These are phyloP conservation scores for Apteryx mantelli DNA, from an alignment of 2,113 vertebrate genomes.

Conservation along the genomic window DNA sequence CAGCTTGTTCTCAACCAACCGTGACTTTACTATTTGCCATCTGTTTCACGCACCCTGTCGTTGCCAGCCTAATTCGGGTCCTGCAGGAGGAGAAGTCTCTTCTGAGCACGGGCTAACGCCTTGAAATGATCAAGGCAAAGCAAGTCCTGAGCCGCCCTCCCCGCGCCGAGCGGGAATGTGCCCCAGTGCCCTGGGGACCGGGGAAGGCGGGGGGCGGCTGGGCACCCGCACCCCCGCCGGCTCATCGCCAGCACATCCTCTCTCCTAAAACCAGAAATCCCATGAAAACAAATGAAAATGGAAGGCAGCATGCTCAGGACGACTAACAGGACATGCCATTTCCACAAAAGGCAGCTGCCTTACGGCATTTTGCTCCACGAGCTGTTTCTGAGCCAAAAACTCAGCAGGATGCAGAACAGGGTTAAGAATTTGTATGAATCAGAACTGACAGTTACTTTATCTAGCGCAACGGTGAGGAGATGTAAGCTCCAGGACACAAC, in stretches of 20 bases:
- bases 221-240: no score
- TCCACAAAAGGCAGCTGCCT: constrained; percentile 24
- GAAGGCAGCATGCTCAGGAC: neutral
- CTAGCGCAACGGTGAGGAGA: constrained; percentile 25
- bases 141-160: no score
- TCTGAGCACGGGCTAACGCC: no score
- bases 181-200: neutral
- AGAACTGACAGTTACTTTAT: constrained; percentile 56
- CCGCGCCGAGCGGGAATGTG: no score
- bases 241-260: no score
- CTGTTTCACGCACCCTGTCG: no score
- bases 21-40: no score
- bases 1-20: no score
- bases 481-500: constrained; percentile 25
- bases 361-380: neutral
- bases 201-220: neutral
- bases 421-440: constrained; percentile 17
- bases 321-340: neutral
- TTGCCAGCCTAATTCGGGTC: no score
- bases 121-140: no score
- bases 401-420: constrained; percentile 26
- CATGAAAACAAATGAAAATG: neutral
- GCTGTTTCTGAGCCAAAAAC: constrained; percentile 25
- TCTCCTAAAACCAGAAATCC: neutral
- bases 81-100: no score